phyloP scores from a whole-genome alignment of 2,888 invertebrate genomes.

The Netelia melanura region DNA sequence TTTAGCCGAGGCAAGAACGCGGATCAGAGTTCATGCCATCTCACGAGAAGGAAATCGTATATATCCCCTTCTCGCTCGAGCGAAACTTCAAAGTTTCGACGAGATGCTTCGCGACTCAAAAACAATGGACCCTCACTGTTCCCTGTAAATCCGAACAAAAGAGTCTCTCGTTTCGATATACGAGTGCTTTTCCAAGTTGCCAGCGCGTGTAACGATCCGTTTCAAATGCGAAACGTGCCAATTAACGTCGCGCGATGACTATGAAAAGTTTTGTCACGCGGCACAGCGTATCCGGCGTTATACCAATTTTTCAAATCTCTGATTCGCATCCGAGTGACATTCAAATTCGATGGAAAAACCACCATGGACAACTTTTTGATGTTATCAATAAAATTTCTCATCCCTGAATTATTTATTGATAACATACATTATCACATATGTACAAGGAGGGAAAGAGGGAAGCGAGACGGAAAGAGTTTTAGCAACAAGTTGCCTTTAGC shows the following conservation, averaged over 20 bases:
- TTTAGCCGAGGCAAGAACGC: slow-evolving; percentile 9
- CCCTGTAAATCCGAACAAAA: slow-evolving; percentile 22
- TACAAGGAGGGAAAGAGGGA: too few relatives aligned
- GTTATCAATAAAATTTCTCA: background rate
- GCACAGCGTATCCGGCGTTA: too few relatives aligned
- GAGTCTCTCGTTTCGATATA: slow-evolving; percentile 8
- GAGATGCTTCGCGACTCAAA: slow-evolving; percentile 54
- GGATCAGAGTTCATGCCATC: slow-evolving; percentile 50
- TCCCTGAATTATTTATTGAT: background rate
- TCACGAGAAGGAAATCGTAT: slow-evolving; percentile 23
- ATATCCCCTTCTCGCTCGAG: slow-evolving; percentile 9
- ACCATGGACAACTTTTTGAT: too few relatives aligned
- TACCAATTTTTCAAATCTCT: too few relatives aligned
- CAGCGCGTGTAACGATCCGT: slow-evolving; percentile 65
- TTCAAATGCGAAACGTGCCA: slow-evolving; percentile 56
- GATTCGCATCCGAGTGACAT: too few relatives aligned
- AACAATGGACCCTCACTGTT: slow-evolving; percentile 62
- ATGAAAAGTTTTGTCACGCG: too few relatives aligned
- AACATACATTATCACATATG: background rate
- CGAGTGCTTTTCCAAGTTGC: slow-evolving; percentile 50
- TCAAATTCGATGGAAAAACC: too few relatives aligned
- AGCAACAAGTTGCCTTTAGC: slow-evolving; percentile 80
- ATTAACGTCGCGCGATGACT: slow-evolving; percentile 10
- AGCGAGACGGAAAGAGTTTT: slow-evolving; percentile 51
- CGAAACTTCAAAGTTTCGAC: slow-evolving; percentile 44